Conservation (phyloP, 2,113 vertebrate species). For the Pseudorectes ferrugineus region DNA sequence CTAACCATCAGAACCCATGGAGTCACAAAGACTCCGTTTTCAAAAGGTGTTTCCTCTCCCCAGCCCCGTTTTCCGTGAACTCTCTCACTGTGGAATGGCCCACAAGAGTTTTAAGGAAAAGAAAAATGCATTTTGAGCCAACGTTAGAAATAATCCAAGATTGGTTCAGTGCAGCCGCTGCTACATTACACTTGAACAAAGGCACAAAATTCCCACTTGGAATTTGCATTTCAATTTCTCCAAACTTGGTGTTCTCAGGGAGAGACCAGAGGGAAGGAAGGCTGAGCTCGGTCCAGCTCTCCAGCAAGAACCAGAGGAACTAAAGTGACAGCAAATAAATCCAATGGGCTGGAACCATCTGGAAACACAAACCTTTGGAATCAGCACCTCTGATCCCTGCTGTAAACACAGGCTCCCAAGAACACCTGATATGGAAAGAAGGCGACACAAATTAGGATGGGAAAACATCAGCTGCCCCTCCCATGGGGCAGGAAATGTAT, state of each 20-base stretch:
- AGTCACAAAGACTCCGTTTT: background rate
- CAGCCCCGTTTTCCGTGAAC: background rate
- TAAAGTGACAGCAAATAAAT: background rate
- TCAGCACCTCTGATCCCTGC: background rate
- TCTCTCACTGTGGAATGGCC: background rate
- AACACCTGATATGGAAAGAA: background rate
- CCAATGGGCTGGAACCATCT: background rate
- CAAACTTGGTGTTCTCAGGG: background rate
- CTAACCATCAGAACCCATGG: background rate
- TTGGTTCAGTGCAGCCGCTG: background rate
- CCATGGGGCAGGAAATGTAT: background rate
- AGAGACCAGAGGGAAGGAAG: background rate
- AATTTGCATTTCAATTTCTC: background rate
- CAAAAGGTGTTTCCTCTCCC: background rate
- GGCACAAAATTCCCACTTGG: background rate
- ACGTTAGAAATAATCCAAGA: background rate
- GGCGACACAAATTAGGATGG: background rate
- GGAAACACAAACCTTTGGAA: background rate
- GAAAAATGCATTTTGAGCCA: background rate
- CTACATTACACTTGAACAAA: constrained; percentile 21
- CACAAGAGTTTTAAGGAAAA: background rate
- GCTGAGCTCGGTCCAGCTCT: background rate
- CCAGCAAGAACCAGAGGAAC: background rate
- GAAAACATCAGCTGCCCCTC: background rate
- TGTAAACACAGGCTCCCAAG: background rate